These are phyloP conservation scores for Escarpia spicata DNA, from an alignment of 2,888 invertebrate genomes.

Conservation along the genomic window DNA sequence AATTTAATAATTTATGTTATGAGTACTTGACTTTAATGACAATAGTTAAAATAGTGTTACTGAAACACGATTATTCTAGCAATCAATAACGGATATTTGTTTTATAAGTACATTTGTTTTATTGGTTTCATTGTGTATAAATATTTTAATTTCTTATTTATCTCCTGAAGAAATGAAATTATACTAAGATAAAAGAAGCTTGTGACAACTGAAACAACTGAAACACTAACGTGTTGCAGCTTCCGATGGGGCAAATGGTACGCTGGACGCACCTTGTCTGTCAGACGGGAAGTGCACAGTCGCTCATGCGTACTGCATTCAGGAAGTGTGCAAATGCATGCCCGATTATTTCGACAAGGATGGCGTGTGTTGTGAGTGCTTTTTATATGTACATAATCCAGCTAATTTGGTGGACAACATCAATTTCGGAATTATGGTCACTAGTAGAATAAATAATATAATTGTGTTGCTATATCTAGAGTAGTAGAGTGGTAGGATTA, in stretches of 20 bases:
- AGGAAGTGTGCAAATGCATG: constrained; percentile 38
- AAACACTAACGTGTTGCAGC: constrained; percentile 24
- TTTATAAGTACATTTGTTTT: not conserved
- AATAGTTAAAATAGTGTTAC: no score
- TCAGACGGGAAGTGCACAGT: constrained; percentile 32
- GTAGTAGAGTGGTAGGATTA: not conserved
- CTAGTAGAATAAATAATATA: no score
- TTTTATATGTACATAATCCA: not conserved
- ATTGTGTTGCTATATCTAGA: no score
- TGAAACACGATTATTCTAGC: no score
- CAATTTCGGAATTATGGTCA: not conserved
- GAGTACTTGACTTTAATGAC: no score
- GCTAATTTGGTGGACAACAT: not conserved
- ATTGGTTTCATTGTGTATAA: not conserved
- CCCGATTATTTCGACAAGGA: constrained; percentile 35
- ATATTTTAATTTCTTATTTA: not conserved
- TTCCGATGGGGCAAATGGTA: constrained; percentile 33
- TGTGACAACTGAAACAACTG: not conserved
- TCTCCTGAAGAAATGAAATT: no score
- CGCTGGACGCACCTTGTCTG: constrained; percentile 37
- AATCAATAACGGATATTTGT: no score
- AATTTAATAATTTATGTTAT: no score
- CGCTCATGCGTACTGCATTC: constrained; percentile 36
- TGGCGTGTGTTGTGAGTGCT: constrained; percentile 34
- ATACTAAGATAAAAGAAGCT: not conserved